Evolutionary conservation across 2,888 invertebrate species (phyloP), one percentile per base, ranked within the genome.

Genomic region (Cephus pulcher): DNA sequence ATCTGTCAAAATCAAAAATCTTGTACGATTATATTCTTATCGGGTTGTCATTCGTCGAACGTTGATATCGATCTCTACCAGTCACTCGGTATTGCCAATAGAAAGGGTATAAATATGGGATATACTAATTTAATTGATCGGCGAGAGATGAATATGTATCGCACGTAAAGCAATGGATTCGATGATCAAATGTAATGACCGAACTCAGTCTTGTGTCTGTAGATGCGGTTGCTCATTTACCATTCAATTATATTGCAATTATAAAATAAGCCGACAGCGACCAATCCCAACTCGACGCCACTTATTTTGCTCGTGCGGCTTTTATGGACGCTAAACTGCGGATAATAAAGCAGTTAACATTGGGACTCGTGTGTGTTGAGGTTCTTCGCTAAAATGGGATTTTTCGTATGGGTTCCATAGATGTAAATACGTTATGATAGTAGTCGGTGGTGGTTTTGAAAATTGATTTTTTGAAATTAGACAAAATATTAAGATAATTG

Each of bases 181-280:
- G 23, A 56, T 6, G 23, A 23, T 56, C 56, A 56, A 56, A 56
- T 23, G 6, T 56, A 56, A 56, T 9, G 56, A 23, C 23, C 1
- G 56, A 56, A 1, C 56, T 56, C 56, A 9, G 56, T 23, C 6
- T 56, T 23, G 9, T 40, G 40, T 3, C 4, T 23, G 23, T 56
- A 9, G 23, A 56, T 69, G 73, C 80, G 77, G 80, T 78, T 81
- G 79, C 77, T 79, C 75, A 78, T 84, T 87, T 81, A 81, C 81
- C 79, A 84, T 88, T 87, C 85, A 87, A 86, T 88, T 86, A 87
- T 82, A 79, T 80, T 78, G 83, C 83, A 85, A 88, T 87, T 87
- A 85, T 76, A 77, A 80, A 78, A 83, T 56, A 23, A 56, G 23
- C 23, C 23, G 56, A 9, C 9, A 56, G 56, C 56, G 23, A 56